These are phyloP conservation scores for Drosophila sturtevanti DNA, from an alignment of 1,140 invertebrate genomes.

Conservation along the genomic window DNA sequence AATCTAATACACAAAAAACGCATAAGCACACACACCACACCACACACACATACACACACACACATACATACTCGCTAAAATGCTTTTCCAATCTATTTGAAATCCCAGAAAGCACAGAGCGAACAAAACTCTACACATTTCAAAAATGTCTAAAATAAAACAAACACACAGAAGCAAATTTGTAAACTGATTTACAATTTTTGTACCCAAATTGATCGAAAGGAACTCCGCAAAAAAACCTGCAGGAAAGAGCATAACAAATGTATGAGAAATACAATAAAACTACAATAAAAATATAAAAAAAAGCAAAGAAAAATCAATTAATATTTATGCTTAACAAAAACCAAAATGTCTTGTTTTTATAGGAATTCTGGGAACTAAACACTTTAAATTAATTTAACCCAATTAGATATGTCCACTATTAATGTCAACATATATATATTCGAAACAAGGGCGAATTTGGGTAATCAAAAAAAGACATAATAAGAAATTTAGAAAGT, in stretches of 20 bases:
- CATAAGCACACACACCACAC: conserved; percentile 23
- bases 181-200: conserved; percentile 66
- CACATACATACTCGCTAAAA: conserved; percentile 43
- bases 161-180: conserved; percentile 27
- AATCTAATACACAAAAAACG: conserved; percentile 37
- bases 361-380: too few relatives aligned
- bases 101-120: conserved; percentile 12
- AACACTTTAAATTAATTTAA: too few relatives aligned
- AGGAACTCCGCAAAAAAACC: conserved; percentile 25
- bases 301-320: conserved; percentile 26
- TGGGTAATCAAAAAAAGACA: too few relatives aligned
- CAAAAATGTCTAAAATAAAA: conserved; percentile 66
- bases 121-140: conserved; percentile 61
- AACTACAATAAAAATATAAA: too few relatives aligned
- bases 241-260: not conserved
- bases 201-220: conserved; percentile 52
- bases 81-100: conserved; percentile 5
- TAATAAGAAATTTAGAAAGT: too few relatives aligned
- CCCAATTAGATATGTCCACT: too few relatives aligned
- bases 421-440: too few relatives aligned
- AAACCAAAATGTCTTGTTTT: conserved; percentile 29
- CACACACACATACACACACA: conserved; percentile 25
- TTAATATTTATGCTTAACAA: conserved; percentile 74
- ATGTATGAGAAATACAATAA: conserved; percentile 21
- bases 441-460: too few relatives aligned